phyloP scores from a whole-genome alignment of 2,797 vertebrate species.

The Syngnathus acus region DNA sequence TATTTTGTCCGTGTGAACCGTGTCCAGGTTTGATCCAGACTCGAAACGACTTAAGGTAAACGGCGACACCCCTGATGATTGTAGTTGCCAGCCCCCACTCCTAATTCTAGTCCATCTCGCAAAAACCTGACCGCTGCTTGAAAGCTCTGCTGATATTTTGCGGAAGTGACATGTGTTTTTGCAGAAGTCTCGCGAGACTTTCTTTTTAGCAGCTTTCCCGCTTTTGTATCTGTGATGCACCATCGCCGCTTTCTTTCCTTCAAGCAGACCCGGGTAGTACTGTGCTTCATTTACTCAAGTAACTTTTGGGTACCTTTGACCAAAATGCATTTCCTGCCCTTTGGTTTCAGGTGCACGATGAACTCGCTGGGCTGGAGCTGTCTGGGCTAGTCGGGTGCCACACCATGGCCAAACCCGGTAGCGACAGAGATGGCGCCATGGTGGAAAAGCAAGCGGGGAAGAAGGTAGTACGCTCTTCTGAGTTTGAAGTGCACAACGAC shows the following conservation, averaged over 20 bases:
- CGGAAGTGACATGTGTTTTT: neutral
- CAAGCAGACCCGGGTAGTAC: neutral
- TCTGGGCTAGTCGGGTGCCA: conserved; percentile 84
- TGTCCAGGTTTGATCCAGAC: conserved; percentile 37
- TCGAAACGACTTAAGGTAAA: conserved; percentile 53
- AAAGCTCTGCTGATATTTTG: too few relatives aligned
- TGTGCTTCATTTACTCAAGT: too few relatives aligned
- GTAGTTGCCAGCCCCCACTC: too few relatives aligned
- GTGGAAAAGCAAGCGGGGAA: conserved; percentile 94
- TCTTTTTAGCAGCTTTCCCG: too few relatives aligned
- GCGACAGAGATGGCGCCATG: conserved; percentile 95
- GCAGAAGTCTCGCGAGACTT: neutral
- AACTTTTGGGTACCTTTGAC: neutral
- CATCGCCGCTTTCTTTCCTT: neutral
- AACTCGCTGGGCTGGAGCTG: conserved; percentile 73
- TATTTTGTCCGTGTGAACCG: conserved; percentile 27
- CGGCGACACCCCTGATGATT: conserved; percentile 12
- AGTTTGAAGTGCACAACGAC: neutral
- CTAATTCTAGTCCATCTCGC: too few relatives aligned
- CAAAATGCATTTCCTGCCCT: neutral
- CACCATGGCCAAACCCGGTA: conserved; percentile 99
- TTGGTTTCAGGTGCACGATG: conserved; percentile 85
- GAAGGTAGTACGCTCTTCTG: conserved; percentile 72
- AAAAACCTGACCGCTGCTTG: too few relatives aligned
- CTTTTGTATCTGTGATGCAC: neutral